These are phyloP conservation scores for Ranitomeya imitator DNA, from an alignment of 2,113 vertebrate species.

Conservation along the genomic window DNA sequence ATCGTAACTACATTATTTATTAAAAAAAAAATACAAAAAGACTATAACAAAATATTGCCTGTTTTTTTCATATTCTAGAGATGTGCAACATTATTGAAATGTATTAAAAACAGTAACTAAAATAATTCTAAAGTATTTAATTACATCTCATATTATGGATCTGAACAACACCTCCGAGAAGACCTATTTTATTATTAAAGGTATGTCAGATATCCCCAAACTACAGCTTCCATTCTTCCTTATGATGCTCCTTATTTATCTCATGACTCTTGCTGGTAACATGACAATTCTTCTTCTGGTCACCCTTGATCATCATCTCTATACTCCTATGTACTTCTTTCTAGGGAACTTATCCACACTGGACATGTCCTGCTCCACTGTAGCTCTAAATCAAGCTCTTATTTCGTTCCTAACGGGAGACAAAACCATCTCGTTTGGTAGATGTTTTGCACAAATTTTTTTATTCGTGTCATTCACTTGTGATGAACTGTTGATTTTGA, in stretches of 20 bases:
- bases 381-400: slow-evolving; percentile 65
- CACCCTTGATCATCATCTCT: slow-evolving; percentile 48
- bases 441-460: slow-evolving; percentile 11
- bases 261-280: not conserved
- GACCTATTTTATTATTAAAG: slow-evolving; percentile 46
- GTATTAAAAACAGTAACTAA: not conserved
- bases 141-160: not conserved
- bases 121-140: not conserved
- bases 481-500: slow-evolving; percentile 10
- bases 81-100: no score
- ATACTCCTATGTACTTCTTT: slow-evolving; percentile 60
- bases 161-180: not conserved
- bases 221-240: slow-evolving; percentile 47
- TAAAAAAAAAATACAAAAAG: no score
- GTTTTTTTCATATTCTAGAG: no score
- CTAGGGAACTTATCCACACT: slow-evolving; percentile 65
- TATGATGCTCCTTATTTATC: slow-evolving; percentile 20
- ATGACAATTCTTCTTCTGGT: not conserved
- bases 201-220: slow-evolving; percentile 51
- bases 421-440: not conserved
- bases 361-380: slow-evolving; percentile 66
- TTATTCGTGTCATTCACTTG: not conserved
- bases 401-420: not conserved
- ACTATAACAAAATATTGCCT: no score
- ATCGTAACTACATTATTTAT: no score